phyloP scores from a whole-genome alignment of 2,113 vertebrate species.

The Plecturocebus donacophilus region DNA sequence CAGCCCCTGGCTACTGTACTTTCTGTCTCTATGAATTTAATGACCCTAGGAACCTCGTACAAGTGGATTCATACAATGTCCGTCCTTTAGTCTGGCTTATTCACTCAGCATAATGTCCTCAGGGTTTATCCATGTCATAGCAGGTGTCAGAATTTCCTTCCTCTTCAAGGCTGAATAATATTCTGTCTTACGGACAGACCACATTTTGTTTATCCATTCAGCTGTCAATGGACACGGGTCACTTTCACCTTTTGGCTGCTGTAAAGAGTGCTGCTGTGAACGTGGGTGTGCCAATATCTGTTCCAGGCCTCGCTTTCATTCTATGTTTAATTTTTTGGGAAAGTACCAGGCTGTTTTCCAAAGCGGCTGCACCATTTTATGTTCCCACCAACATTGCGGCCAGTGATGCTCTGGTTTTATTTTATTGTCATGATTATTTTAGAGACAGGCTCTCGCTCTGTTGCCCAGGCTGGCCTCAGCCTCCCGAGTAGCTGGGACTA shows the following conservation, averaged over 20 bases:
- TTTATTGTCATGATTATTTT: too few species aligned
- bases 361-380: neutral
- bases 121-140: neutral
- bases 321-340: neutral
- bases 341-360: neutral
- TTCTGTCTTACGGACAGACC: neutral
- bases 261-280: neutral
- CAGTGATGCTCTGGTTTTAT: too few species aligned
- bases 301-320: neutral
- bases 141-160: neutral
- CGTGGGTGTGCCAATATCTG: neutral
- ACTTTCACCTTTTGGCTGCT: neutral
- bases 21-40: neutral
- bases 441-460: too few species aligned
- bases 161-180: neutral
- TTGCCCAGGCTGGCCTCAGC: too few species aligned
- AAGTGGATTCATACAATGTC: neutral
- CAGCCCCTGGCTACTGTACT: neutral
- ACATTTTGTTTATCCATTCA: neutral
- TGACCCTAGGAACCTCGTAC: too few species aligned
- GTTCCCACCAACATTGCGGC: too few species aligned
- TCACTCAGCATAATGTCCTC: neutral
- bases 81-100: neutral
- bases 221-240: neutral
- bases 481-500: too few species aligned